These are phyloP conservation scores for Neocrepidodera transversa DNA, from an alignment of 2,888 invertebrate species.

Conservation along the genomic window DNA sequence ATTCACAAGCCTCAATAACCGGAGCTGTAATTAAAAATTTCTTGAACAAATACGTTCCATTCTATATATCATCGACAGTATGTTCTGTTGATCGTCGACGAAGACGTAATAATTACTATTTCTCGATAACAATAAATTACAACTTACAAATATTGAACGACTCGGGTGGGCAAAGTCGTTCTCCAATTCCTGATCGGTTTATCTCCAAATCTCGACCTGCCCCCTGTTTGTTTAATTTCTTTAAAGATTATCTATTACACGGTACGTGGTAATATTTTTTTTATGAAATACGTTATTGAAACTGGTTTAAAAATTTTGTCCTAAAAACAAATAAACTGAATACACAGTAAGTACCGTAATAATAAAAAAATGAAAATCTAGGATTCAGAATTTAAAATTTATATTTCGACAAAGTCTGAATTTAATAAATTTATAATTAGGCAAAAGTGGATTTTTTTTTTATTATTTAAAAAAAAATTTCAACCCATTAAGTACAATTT, in stretches of 20 bases:
- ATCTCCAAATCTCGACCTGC: slow-evolving; percentile 53
- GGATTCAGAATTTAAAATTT: no score
- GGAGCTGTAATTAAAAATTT: slow-evolving; percentile 40
- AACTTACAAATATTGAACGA: slow-evolving; percentile 53
- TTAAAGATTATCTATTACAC: slow-evolving; percentile 50
- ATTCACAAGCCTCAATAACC: slow-evolving; percentile 13
- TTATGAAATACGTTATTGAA: no score
- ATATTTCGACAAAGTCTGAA: no score
- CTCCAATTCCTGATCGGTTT: slow-evolving; percentile 55
- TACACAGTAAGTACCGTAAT: no score
- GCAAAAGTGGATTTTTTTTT: no score
- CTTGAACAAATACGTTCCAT: slow-evolving; percentile 36
- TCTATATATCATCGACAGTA: slow-evolving; percentile 35
- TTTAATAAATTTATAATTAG: no score
- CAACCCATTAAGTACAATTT: no score
- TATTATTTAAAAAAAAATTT: no score
- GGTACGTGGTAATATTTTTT: slow-evolving; percentile 11
- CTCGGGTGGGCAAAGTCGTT: slow-evolving; percentile 57
- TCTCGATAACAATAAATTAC: slow-evolving; percentile 56
- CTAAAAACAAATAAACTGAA: no score
- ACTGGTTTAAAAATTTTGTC: no score
- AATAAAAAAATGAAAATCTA: no score
- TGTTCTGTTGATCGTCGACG: slow-evolving; percentile 42
- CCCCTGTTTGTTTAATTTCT: slow-evolving; percentile 56
- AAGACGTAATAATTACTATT: slow-evolving; percentile 57